phyloP scores from a whole-genome alignment of 2,888 invertebrate genomes.

The Pachliopta kotzebuea region DNA sequence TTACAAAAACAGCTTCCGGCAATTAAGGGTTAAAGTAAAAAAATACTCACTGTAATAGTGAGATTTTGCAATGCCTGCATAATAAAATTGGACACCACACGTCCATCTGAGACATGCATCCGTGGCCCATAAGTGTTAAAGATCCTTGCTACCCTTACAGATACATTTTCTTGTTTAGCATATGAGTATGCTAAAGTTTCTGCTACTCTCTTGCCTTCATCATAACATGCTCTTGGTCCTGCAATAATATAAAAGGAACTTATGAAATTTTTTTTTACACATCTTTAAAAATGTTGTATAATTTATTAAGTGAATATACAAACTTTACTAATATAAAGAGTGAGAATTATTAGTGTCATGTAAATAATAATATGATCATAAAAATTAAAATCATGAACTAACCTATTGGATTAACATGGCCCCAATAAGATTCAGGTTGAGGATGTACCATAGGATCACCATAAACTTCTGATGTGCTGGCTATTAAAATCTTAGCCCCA shows the following conservation, averaged over 20 bases:
- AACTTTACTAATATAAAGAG: too few species aligned
- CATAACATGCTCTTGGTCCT: constrained; percentile 98
- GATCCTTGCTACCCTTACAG: constrained; percentile 97
- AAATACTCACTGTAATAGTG: constrained; percentile 90
- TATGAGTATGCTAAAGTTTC: constrained; percentile 98
- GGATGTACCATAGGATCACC: constrained; percentile 99
- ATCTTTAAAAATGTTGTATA: too few species aligned
- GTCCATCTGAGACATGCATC: constrained; percentile 99
- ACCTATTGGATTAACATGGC: constrained; percentile 92
- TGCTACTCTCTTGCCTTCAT: constrained; percentile 99
- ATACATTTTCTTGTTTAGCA: constrained; percentile 97
- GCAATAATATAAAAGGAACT: constrained; percentile 38
- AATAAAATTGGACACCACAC: constrained; percentile 99
- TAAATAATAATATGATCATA: constrained; percentile 1
- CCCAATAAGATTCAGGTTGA: constrained; percentile 99
- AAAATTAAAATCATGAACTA: not conserved
- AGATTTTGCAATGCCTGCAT: constrained; percentile 97
- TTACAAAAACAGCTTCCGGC: too few species aligned
- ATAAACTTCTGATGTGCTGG: constrained; percentile 99
- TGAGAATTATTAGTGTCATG: too few species aligned
- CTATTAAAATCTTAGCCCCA: constrained; percentile 95
- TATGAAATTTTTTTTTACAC: too few species aligned
- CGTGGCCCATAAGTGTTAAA: constrained; percentile 99
- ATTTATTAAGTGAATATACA: too few species aligned
- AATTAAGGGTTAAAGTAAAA: not conserved